Base-by-base conservation (phyloP, 2,797 vertebrate species). In the Coluber constrictor region DNA sequence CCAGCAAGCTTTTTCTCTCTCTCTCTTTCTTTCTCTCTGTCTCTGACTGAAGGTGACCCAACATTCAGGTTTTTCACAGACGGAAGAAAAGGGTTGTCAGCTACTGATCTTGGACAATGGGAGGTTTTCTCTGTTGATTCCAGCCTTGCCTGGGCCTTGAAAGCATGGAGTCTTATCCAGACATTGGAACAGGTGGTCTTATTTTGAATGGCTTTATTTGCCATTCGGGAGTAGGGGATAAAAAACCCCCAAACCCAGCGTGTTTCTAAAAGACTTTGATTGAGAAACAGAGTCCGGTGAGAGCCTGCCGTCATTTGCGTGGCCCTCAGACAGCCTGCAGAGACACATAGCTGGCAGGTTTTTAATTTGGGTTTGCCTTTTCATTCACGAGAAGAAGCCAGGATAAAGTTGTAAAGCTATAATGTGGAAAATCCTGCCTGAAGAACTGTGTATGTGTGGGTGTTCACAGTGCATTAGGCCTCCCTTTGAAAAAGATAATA, bases 41-140 rank as follows among this genome's bases (percentile, higher is more conserved):
- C 59, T 63, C 66, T 0, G 0, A 32, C 60, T 94, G 94, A 96
- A 95, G 95, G 96, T 94, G 94, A 96, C 95, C 88, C 1, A 0
- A 92, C 0, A 0, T 90, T 92, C 8, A 0, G 86, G 91, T 54
- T 83, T 92, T 74, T 91, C 88, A 51, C 32, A 87, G 51, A 43
- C 92, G 89, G 79, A 93, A 0, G 15, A 70, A 90, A 56, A 91
- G 90, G 51, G 51, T 90, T 32, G 79, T 96, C 74, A 25, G 47
- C 89, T 92, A 5, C 29, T 56, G 89, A 86, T 96, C 90, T 66
- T 63, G 86, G 94, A 2, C 94, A 95, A 91, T 27, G 0, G 0
- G 79, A 74, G 83, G 56, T 87, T 37, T 93, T 94, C 63, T 90
- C 79, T 79, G 43, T 0, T 88, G 66, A 37, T 94, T 83, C 87